Base-by-base conservation (phyloP, 2,888 invertebrate genomes). In the Epicampocera succincta region DNA sequence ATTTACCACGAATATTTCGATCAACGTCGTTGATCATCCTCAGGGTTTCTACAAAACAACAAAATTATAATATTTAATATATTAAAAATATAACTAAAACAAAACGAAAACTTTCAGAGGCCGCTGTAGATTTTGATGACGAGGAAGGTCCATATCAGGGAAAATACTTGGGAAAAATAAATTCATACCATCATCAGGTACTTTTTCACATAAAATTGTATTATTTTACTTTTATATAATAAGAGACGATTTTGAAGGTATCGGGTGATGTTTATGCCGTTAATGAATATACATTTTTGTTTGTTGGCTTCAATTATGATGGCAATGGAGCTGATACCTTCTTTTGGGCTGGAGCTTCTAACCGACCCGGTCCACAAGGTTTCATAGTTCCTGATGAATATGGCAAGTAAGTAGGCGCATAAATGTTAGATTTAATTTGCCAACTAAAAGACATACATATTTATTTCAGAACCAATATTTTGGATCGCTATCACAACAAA, bases 271-370 rank as follows among this genome's bases (percentile, higher is more conserved):
- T 98, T 74, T 97, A 96, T 90, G 97, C 97, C 0, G 96, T 97
- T 2, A 96, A 98, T 88, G 95, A 96, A 86, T 95, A 93, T 90
- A 97, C 96, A 0, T 91, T 98, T 66, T 91, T 97, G 11, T 90
- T 98, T 79, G 94, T 94, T 19, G 94, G 94, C 83, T 97, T 98
- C 88, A 96, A 94, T 89, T 98, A 98, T 86, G 97, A 98, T 89
- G 98, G 97, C 48, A 95, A 96, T 54, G 97, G 97, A 0, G 95
- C 95, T 11, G 98, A 98, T 88, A 96, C 97, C 1, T 98, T 96
- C 91, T 98, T 98, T 91, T 98, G 97, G 97, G 95, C 97, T 0
- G 98, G 98, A n/a, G 94, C 96, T 40, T 93, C 95, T 0, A 96
- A 95, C 86, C 92, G 97, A 19, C 97, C 97, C 0, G 97, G 97